These are phyloP conservation scores for Haliclystus octoradiatus DNA, from an alignment of 30 jellyfish, hydroid and myxozoan species.

Conservation along the genomic window DNA sequence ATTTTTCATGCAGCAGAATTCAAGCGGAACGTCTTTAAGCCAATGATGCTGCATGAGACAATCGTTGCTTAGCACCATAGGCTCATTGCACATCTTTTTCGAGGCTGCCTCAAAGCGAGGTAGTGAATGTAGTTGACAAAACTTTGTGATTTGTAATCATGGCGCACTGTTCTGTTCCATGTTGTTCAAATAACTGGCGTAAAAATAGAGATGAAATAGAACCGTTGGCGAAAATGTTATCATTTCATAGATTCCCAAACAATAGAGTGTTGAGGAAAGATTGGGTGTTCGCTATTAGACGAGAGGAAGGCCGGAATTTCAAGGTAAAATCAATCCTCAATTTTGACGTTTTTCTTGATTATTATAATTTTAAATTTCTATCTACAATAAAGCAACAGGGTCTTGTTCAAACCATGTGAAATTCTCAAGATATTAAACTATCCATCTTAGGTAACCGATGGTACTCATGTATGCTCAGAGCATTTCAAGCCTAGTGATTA, in stretches of 20 bases:
- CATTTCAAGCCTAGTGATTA: background rate
- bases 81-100: slow-evolving; percentile 1
- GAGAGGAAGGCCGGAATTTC: background rate
- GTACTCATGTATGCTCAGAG: background rate
- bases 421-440: background rate
- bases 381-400: no score
- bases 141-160: background rate
- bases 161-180: slow-evolving; percentile 1
- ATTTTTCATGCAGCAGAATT: no score
- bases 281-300: background rate
- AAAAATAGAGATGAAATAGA: background rate
- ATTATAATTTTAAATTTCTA: no score
- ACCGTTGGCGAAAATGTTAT: background rate
- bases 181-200: background rate
- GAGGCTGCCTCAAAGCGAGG: slow-evolving; percentile 2
- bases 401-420: no score
- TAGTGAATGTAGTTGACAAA: background rate
- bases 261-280: background rate
- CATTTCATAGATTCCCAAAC: background rate
- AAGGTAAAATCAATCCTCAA: no score
- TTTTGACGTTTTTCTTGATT: no score
- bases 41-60: no score
- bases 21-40: no score
- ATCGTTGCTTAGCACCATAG: no score
- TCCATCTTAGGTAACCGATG: background rate